Evolutionary conservation across 2,797 vertebrate genomes (phyloP), one percentile per base, ranked within the genome.

Genomic region (Halcyon chelicuti): DNA sequence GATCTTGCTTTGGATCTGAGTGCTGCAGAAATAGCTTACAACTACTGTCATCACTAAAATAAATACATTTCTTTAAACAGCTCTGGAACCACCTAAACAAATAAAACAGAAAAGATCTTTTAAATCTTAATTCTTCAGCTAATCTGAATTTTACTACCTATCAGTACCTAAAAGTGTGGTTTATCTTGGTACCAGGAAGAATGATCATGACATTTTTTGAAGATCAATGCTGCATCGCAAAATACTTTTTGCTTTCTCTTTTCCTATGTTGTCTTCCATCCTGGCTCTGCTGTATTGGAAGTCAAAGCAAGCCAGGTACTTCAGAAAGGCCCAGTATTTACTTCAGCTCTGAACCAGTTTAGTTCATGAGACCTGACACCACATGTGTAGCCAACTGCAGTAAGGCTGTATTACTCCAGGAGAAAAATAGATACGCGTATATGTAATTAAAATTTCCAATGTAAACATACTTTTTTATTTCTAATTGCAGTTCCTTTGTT

Each of bases 401-500:
- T 47, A 88, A 60, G 23, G 26, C 66, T 16, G 29, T 57, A 54
- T 90, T 84, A 57, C 8, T 85, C 33, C 13, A 70, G 68, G 29
- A 52, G 35, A 96, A 95, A 93, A 90, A 68, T 28, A 91, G 13
- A 39, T 26, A 19, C 67, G 25, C 52, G 5, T 84, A 14, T 39
- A 87, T 55, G 88, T 78, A 84, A 88, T 78, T 73, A 81, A 74
- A 61, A 72, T 92, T 94, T 74, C 66, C 75, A 71, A 20, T 8
- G 39, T 0, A 0, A 96, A 52, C 21, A 37, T 55, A 62, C 65
- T 82, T 86, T 95, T 96, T 93, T 94, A 92, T 93, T 85, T 80
- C 72, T 70, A 88, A 79, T 70, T 33, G 75, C 80, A 60, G 57
- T 81, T 93, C 81, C 63, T 22, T 54, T 95, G 77, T 70, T 95